These are phyloP conservation scores for Trididemnum clinides DNA, from an alignment of 23 tunicate genomes.

Conservation along the genomic window DNA sequence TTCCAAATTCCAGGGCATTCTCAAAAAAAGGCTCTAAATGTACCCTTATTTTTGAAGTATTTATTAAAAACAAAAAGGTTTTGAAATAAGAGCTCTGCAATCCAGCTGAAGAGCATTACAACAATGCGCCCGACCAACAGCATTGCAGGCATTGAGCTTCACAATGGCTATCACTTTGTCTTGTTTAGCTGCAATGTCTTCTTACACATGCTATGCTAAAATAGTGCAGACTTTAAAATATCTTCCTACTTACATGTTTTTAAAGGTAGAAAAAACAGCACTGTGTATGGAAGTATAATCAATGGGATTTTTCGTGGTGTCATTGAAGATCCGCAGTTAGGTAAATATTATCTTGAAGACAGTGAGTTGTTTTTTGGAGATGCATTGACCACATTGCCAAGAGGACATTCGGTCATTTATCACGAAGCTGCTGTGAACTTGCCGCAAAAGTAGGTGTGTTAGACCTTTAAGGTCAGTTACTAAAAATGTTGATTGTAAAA, in stretches of 20 bases:
- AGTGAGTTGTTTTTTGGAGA: conserved; percentile 48
- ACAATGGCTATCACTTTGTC: too few relatives aligned
- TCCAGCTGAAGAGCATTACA: too few relatives aligned
- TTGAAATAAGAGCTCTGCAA: too few relatives aligned
- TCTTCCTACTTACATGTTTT: background rate
- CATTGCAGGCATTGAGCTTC: too few relatives aligned
- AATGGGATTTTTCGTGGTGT: conserved; percentile 86
- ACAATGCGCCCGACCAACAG: too few relatives aligned
- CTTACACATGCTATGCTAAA: background rate
- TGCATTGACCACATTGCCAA: background rate
- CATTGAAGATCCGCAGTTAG: conserved; percentile 58
- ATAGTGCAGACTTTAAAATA: background rate
- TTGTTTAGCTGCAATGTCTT: background rate
- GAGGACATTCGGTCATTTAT: conserved; percentile 91
- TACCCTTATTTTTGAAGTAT: too few relatives aligned
- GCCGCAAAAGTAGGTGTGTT: conserved; percentile 1
- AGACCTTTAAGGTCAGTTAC: too few relatives aligned
- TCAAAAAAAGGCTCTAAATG: background rate
- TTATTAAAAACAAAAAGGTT: too few relatives aligned
- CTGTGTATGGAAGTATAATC: conserved; percentile 80
- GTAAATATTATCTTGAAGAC: conserved; percentile 79
- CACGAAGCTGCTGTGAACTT: conserved; percentile 65
- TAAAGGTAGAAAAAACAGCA: background rate
- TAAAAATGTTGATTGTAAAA: too few relatives aligned
- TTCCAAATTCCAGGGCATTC: background rate